Evolutionary conservation across 2,797 vertebrate species (phyloP), one percentile per base, ranked within the genome.

Genomic region (Mionectes olivaceus): DNA sequence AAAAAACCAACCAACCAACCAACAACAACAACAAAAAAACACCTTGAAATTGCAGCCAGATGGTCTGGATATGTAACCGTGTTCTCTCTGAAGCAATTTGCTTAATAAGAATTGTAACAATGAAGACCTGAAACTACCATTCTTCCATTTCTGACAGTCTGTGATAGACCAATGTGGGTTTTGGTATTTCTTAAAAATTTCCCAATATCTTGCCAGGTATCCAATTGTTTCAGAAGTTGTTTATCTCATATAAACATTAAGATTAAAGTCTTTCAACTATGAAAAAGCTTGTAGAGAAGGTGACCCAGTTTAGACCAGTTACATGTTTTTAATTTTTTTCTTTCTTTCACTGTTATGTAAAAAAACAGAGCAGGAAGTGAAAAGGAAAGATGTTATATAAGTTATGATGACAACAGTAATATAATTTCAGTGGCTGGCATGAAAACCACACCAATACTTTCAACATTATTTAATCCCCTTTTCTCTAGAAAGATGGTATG

Each of bases 401-500:
- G 27, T 41, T 56, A 27, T 32, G 13, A 50, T 83, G 27, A 44
- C 60, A 57, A 52, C 24, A 70, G 8, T 76, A 49, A 61, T 67
- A 15, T 52, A 47, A 75, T 76, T 57, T 69, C 24, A 71, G 19
- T 23, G 15, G 7, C 19, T 11, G 5, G 2, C 32, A 44, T 52
- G 10, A 59, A 78, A 89, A 88, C 9, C 18, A 24, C 9, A n/a
- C 7, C 9, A 44, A 15, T 89, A 71, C 17, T 79, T 90, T 68
- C 65, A 86, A 68, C 8, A 43, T 24, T 68, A 28, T 74, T 77
- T 61, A 82, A 83, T 39, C 4, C 6, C 4, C 61, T 89, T 87
- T 80, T 53, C 83, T 67, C 27, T 84, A 99, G 98, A 98, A 97
- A 25, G 98, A 98, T 59, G 96, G 98, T 52, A 7, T 50, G 44